Evolutionary conservation across 2,888 invertebrate species (phyloP), one percentile per base, ranked within the genome.

Genomic region (Dexiosoma caninum): DNA sequence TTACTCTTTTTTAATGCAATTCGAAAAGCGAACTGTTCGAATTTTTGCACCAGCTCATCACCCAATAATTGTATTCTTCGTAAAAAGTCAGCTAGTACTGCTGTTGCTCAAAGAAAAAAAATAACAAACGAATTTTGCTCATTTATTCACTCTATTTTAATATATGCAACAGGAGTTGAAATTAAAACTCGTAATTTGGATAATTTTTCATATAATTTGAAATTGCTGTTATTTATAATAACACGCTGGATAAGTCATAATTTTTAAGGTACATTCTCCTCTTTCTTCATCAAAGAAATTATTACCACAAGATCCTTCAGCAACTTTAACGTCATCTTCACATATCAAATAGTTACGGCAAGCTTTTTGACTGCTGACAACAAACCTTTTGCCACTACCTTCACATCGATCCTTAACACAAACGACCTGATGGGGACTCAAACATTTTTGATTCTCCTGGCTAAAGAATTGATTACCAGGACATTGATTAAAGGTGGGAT

Each of bases 281-380:
- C 35, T 59, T 1, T 21, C 59, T 57, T 88, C 89, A 49, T 88
- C 85, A 70, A 87, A 88, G 69, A 87, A 88, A 30, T 32, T 75
- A 59, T 88, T 88, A 62, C 85, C 85, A 21, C 87, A 86, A 4
- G 79, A 76, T 37, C 80, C 81, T 66, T 86, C 85, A 0, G 79
- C 82, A 14, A 78, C 30, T 0, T 83, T 85, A 2, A 84, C 51
- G 2, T 84, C 85, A 23, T 85, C 66, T 2, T 44, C 16, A 55
- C 88, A 88, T 6, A 84, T 77, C 2, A 86, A 67, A 81, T 88
- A 88, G 30, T 86, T 53, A 2, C 89, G 87, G 64, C 88, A 88
- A 3, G 86, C 87, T 14, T 67, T 81, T 0, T 76, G 83, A 2
- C 53, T 21, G 40, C 87, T 87, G 0, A 78, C 74, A 0, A 88